Percentiles rank a stretch among this genome's conserved stretches.
These are phyloP conservation scores for Caerostris extrusa DNA, from an alignment of 1,140 invertebrate genomes.

Conservation along the genomic window DNA sequence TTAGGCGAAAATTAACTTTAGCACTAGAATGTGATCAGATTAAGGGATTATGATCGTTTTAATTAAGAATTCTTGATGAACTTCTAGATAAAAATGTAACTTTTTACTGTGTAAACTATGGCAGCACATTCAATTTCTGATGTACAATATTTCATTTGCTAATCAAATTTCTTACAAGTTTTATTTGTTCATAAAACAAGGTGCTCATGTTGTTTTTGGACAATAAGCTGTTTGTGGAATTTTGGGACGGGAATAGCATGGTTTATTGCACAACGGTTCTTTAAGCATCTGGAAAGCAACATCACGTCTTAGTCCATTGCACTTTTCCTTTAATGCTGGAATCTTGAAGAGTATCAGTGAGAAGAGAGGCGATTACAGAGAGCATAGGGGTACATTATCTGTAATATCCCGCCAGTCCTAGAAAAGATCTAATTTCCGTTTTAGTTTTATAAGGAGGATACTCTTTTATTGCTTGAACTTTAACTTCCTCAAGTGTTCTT, in stretches of 20 bases:
- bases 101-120: neutral
- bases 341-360: neutral
- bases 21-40: neutral
- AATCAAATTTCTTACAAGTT: neutral
- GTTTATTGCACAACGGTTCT: neutral
- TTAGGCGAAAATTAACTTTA: neutral
- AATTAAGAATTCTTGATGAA: neutral
- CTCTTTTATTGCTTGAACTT: neutral
- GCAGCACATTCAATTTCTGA: neutral
- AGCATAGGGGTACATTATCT: neutral
- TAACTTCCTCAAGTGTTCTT: neutral
- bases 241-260: neutral
- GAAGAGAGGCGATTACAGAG: neutral
- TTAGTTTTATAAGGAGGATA: slow-evolving; percentile 21
- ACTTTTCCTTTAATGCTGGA: neutral
- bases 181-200: neutral
- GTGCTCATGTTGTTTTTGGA: neutral
- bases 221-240: neutral
- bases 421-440: slow-evolving; percentile 11
- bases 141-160: neutral
- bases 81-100: neutral
- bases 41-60: neutral
- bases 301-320: too few relatives aligned
- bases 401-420: slow-evolving; percentile 13
- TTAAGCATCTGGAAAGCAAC: neutral